Percentiles rank a stretch among this genome's conserved stretches.
These are phyloP conservation scores for Dissostichus mawsoni DNA, from an alignment of 2,113 vertebrate species.

Conservation along the genomic window DNA sequence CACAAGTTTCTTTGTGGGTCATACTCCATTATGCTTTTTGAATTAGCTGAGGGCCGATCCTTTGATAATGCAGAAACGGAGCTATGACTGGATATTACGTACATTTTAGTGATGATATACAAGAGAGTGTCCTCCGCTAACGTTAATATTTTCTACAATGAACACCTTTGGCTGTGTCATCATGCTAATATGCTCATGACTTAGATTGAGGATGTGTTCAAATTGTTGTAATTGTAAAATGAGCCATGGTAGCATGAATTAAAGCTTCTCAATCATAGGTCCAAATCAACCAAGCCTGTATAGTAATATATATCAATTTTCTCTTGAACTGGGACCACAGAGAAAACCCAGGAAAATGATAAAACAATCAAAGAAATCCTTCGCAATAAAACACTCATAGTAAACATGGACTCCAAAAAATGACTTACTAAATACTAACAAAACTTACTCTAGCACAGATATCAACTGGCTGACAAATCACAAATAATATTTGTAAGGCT, in stretches of 20 bases:
- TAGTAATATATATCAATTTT: background rate
- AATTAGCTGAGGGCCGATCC: background rate
- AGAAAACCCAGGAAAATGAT: too few species aligned
- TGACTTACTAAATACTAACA: too few species aligned
- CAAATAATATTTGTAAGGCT: too few species aligned
- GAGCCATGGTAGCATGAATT: background rate
- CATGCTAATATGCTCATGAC: background rate
- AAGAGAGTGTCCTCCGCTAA: background rate
- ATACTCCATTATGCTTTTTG: too few species aligned
- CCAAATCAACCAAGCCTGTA: background rate
- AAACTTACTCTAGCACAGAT: too few species aligned
- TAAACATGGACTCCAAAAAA: too few species aligned
- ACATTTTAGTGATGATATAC: background rate
- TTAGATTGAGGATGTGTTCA: background rate
- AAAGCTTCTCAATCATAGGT: background rate
- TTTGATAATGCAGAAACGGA: background rate
- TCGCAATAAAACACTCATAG: background rate
- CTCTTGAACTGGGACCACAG: too few species aligned
- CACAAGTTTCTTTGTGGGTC: too few species aligned
- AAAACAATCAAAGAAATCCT: background rate
- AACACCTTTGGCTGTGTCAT: background rate
- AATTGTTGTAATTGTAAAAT: background rate
- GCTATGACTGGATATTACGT: too few species aligned
- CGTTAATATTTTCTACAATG: background rate
- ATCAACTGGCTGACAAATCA: too few species aligned